Evolutionary conservation across 2,888 invertebrate genomes (phyloP), one percentile per base, ranked within the genome.

Genomic region (Vannuccia rotundouncinata): DNA sequence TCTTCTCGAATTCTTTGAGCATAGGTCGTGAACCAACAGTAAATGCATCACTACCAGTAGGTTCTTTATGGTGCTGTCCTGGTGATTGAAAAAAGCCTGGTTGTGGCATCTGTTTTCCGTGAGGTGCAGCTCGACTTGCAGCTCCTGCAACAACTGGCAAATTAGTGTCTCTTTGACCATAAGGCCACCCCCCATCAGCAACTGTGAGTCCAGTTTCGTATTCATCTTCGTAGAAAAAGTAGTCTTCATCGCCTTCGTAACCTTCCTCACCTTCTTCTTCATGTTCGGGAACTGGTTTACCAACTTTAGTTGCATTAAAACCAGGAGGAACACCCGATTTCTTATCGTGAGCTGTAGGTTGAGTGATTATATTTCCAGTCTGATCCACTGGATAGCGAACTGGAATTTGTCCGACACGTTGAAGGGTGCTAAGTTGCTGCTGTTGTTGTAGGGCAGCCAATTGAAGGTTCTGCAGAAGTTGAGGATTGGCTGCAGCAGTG

Each of bases 251-350:
- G 25, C 66, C 66, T 66, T 66, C 66, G 25, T 22, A 66, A 27
- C 66, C 66, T 29, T 75, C 75, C 5, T 75, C 75, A 29, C 75
- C 75, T n/a, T 75, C 29, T 2, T 31, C 75, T 22, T 75, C 75
- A 17, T 75, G 30, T 31, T 22, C 75, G 2, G 27, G 2, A 25
- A 13, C 75, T 10, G 75, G 1, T 29, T 29, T 31, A n/a, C 10
- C 30, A 13, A 29, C 75, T 17, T 22, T 27, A 2, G 17, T 2
- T 66, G 10, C 25, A 2, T 17, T 66, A 13, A 27, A 17, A 5
- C 17, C 66, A 22, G 66, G 66, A 66, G 13, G 25, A 22, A 66
- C 25, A n/a, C 10, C 66, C 25, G 66, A 2, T 66, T 66, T 66
- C 22, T 66, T 66, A 17, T 66, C 66, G 22, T 5, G 22, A n/a